Base-by-base conservation (phyloP, 2,113 vertebrate genomes). In the Anhinga rufa region DNA sequence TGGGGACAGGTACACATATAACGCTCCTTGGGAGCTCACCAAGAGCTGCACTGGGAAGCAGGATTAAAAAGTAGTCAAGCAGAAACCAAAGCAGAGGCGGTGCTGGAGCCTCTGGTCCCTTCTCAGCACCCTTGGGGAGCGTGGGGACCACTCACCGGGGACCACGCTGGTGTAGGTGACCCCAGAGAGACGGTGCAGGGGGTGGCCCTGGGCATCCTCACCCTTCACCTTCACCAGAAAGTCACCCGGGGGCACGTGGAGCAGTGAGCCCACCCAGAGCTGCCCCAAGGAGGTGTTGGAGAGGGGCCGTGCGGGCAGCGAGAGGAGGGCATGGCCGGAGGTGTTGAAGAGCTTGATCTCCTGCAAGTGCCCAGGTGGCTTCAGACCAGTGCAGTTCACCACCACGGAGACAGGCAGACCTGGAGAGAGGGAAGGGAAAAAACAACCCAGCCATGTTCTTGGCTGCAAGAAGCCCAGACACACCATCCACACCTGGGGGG, bases 191-290 rank as follows among this genome's bases (percentile, higher is more conserved):
- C 99, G 99, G 91, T 99, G 99, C 95, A 99, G 98, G 52, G 96
- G 95, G 91, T 99, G 98, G 17, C 99, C 99, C 28, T 98, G 98
- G 11, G 92, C 93, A 4, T 99, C 99, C 93, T 98, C 96, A 10
- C 99, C 99, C 17, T 97, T 99, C 81, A 98, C 98, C 96, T 98
- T 99, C 94, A 99, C 98, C 86, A 99, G 99, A 96, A 99, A 99
- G 87, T 98, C 99, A 34, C 99, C 98, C 2, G 90, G 85, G 32
- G 99, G 99, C 4, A 98, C 98, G 4, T 57, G 98, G 88, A 99
- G 98, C 3, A 98, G 98, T 0, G 99, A 98, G 21, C 98, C 98
- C 46, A 95, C 97, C 99, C 99, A 99, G 80, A 99, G 96, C 76
- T 98, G 98, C 10, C 98, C 97, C 6, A 58, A 92, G 58, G 98